Percentiles rank a stretch among this genome's conserved stretches.
Conservation (phyloP, 2,113 vertebrate genomes). For the Heterocephalus glaber region DNA sequence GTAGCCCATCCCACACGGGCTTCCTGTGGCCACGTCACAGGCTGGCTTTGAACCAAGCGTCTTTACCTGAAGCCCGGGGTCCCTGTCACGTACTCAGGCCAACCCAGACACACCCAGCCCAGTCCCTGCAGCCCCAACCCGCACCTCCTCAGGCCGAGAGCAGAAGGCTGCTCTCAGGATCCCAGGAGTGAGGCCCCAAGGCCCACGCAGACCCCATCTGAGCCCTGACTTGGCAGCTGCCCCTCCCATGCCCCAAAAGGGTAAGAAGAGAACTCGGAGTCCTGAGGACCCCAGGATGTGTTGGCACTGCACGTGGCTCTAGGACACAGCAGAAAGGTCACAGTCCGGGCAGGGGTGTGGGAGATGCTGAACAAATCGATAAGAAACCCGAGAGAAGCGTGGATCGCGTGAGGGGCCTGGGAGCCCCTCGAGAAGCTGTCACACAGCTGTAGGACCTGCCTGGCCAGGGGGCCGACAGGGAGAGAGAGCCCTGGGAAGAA, state of each 20-base stretch:
- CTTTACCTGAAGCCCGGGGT: background rate
- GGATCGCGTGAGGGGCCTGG: background rate
- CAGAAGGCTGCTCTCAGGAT: background rate
- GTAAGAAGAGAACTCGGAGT: background rate
- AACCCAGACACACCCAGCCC: background rate
- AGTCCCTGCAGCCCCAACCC: background rate
- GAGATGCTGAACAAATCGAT: background rate
- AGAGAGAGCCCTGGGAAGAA: background rate
- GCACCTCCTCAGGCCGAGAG: background rate
- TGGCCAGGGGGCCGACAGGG: background rate
- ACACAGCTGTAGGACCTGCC: background rate
- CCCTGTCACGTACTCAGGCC: background rate
- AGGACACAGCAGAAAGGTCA: background rate
- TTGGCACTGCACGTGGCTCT: background rate
- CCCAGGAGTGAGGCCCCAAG: background rate
- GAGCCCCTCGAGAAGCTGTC: background rate
- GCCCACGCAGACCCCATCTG: background rate
- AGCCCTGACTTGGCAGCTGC: background rate
- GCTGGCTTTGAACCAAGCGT: background rate
- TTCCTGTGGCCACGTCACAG: background rate
- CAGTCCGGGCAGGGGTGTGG: background rate
- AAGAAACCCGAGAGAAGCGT: background rate
- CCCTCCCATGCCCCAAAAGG: background rate
- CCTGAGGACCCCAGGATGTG: background rate
- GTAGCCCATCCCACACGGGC: background rate